Conservation (phyloP, 1,140 invertebrate species). For the Drosophila melanogaster region Release_6_plus_ISO1_MT NT_033777.3:19291001-19291500, state of each 20-base stretch:
- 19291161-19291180: conserved; percentile 37
- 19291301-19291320: conserved; percentile 75
- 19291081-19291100: conserved; percentile 81
- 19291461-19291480: background rate
- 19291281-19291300: conserved; percentile 81
- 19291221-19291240: conserved; percentile 34
- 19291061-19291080: conserved; percentile 58
- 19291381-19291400: conserved; percentile 53
- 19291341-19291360: conserved; percentile 31
- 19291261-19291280: conserved; percentile 82
- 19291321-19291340: conserved; percentile 34
- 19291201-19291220: conserved; percentile 47
- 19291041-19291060: background rate
- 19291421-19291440: conserved; percentile 62
- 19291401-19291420: conserved; percentile 53
- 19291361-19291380: conserved; percentile 56
- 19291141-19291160: conserved; percentile 4
- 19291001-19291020: too few species aligned
- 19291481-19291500: background rate
- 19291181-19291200: conserved; percentile 23
- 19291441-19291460: conserved; percentile 65
- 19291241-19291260: conserved; percentile 74
- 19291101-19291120: conserved; percentile 26
- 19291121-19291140: conserved; percentile 15
- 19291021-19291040: conserved; percentile 6